Conservation (phyloP, 2,113 vertebrate genomes). For the Ctenodactylus gundi region DNA sequence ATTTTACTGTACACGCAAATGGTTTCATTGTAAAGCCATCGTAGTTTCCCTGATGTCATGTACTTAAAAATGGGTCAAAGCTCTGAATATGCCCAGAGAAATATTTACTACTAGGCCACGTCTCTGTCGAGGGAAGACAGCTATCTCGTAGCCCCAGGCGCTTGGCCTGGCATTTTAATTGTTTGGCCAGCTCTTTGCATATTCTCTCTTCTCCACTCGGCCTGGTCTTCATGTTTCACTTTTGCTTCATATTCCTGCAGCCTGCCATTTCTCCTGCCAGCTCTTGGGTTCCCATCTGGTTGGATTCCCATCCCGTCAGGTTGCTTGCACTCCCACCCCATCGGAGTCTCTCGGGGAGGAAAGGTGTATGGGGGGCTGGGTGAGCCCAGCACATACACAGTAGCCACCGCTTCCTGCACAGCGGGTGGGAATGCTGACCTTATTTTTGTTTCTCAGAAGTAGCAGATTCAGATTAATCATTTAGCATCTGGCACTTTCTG, state of each 20-base stretch:
- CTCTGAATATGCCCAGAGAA: neutral
- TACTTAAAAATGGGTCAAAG: neutral
- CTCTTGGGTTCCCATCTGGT: too few relatives aligned
- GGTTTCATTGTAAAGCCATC: neutral
- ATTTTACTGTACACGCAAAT: too few relatives aligned
- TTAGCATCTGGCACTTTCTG: neutral
- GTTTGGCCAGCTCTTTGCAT: neutral
- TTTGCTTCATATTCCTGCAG: rapidly evolving
- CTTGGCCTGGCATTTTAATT: neutral
- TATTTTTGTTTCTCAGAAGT: neutral
- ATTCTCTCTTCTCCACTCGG: neutral
- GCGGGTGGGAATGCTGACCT: neutral
- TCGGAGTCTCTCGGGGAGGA: neutral
- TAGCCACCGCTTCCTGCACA: rapidly evolving
- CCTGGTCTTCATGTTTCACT: rapidly evolving
- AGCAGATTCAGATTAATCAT: neutral
- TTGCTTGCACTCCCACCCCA: too few relatives aligned
- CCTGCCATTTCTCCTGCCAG: neutral
- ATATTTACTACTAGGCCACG: rapidly evolving
- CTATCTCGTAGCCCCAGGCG: rapidly evolving
- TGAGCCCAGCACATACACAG: rapidly evolving
- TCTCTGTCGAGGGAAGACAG: neutral
- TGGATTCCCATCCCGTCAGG: too few relatives aligned
- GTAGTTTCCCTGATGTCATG: neutral
- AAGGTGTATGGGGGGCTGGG: rapidly evolving